Evolutionary conservation across 92 coral and sea anemone genomes (phyloP), one percentile per base, ranked within the genome.

Genomic region (Epizoanthus ramosus): DNA sequence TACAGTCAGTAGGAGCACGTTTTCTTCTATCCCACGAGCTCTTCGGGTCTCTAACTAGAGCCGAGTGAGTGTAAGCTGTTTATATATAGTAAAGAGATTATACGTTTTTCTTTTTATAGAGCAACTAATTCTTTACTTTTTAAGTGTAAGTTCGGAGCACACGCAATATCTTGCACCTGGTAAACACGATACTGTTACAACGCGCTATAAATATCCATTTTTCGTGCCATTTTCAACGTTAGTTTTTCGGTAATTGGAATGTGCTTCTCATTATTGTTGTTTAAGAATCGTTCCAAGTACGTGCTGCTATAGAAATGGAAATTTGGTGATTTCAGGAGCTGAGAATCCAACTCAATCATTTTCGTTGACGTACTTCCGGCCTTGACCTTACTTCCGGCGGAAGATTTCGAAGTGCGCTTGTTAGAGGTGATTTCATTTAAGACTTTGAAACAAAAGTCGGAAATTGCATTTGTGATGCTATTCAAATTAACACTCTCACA

Each of bases 381-480:
- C 57, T 35, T 77, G 70, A 77, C 56, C 82, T 43, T 37, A 61
- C 70, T 77, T 77, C 82, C 82, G 82, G 22, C 67, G 82, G 47
- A 39, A 63, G 52, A 16, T 12, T 61, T 35, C 70, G 70, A 39
- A 77, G 69, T 77, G 58, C 14, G 58, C 82, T 77, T 58, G 81
- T 75, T 60, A 77, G 58, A 77, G 71, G 24, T 77, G 22, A 59
- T 59, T 61, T 28, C 61, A 24, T 77, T 65, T 45, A 39, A 60
- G 59, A 65, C 35, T 59, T 41, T 6, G 47, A 77, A 13, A 77
- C 82, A 77, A 77, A 77, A 61, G 82, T 77, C 82, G 82, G 82
- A 77, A 77, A 77, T 77, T 77, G 71, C 82, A 60, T 77, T 77
- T 60, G 82, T 77, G 71, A 59, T 61, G 82, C 82, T 77, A 39